A percentile compares a stretch with the other conserved stretches of the same genome.
Conservation (phyloP, 2,888 invertebrate species). For the Acrobeloides nanus region DNA sequence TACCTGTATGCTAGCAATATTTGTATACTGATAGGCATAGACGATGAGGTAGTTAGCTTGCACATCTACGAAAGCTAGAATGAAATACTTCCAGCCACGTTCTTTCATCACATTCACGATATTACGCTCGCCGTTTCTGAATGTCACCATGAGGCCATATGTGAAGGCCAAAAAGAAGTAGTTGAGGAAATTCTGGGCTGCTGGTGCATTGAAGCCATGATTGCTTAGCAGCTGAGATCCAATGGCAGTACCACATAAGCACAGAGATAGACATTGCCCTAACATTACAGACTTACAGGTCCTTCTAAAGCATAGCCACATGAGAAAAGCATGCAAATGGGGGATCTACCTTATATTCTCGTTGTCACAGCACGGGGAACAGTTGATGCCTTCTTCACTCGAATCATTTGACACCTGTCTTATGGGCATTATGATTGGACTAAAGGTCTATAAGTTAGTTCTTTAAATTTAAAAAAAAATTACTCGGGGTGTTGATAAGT, state of each 20-base stretch:
- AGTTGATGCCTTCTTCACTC: constrained; percentile 26
- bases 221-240: constrained; percentile 66
- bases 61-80: constrained; percentile 74
- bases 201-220: constrained; percentile 68
- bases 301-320: constrained; percentile 41
- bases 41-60: constrained; percentile 76
- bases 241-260: constrained; percentile 71
- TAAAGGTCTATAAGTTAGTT: no score
- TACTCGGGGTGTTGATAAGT: no score
- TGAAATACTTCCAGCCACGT: constrained; percentile 70
- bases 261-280: constrained; percentile 67
- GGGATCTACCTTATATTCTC: constrained; percentile 28
- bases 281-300: constrained; percentile 53
- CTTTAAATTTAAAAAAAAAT: no score
- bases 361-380: constrained; percentile 43
- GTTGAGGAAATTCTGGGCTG: constrained; percentile 74
- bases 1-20: constrained; percentile 68
- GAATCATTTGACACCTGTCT: no score
- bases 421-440: no score
- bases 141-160: constrained; percentile 70
- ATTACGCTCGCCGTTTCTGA: constrained; percentile 54
- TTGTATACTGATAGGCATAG: constrained; percentile 71
- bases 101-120: constrained; percentile 63
- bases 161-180: constrained; percentile 70
- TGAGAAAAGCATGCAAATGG: background rate